A percentile compares a stretch with the other conserved stretches of the same genome.
Conservation (phyloP, 2,797 vertebrate species). For the Nasua narica region DNA sequence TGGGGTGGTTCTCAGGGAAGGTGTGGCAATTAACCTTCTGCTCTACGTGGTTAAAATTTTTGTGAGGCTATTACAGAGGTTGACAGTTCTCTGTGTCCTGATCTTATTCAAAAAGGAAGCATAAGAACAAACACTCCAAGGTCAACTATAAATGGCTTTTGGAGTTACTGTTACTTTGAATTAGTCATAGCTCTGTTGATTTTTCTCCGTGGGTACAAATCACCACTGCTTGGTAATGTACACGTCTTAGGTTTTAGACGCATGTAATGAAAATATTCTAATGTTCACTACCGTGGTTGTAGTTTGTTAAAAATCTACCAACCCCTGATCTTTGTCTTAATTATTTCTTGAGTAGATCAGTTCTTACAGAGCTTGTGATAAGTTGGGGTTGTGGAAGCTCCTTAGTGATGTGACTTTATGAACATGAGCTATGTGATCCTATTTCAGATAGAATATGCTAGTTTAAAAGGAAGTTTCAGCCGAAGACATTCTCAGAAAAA, state of each 20-base stretch:
- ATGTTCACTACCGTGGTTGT: neutral
- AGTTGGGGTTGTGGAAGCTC: neutral
- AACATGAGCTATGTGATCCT: neutral
- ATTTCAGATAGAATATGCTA: slow-evolving; percentile 16
- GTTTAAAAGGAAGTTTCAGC: neutral
- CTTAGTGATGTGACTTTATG: neutral
- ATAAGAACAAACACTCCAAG: slow-evolving; percentile 17
- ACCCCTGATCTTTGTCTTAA: neutral
- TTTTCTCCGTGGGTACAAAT: neutral
- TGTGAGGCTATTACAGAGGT: slow-evolving; percentile 29
- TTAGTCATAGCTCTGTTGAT: neutral
- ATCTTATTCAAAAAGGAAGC: slow-evolving; percentile 46
- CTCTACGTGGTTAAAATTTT: slow-evolving; percentile 20
- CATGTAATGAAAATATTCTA: neutral
- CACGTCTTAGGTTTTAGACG: neutral
- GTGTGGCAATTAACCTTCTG: slow-evolving; percentile 42
- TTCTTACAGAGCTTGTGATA: slow-evolving; percentile 23
- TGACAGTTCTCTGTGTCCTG: neutral
- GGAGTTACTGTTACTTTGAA: neutral
- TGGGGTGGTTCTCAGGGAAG: slow-evolving; percentile 32
- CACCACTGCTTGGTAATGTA: neutral
- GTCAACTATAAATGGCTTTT: slow-evolving; percentile 16
- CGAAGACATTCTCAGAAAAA: slow-evolving; percentile 15
- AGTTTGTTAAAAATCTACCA: slow-evolving; percentile 4
- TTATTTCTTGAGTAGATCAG: neutral